Conservation (phyloP, 2,113 vertebrate genomes). For the Mandrillus leucophaeus region DNA sequence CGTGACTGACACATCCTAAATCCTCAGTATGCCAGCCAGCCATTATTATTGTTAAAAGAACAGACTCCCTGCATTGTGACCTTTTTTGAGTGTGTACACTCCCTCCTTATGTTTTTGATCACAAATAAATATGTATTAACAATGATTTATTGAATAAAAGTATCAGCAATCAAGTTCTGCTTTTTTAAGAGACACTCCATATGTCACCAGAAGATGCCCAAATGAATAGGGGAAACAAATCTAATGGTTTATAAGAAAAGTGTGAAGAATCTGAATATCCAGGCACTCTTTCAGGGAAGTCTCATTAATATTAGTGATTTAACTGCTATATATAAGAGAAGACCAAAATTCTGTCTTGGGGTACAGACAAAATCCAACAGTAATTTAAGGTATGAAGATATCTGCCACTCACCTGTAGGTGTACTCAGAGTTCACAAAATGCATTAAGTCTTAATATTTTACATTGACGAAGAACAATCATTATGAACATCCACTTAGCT, state of each 20-base stretch:
- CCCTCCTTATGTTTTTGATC: neutral
- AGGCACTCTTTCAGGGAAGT: neutral
- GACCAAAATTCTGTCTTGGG: neutral
- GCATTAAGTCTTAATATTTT: neutral
- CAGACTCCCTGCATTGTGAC: neutral
- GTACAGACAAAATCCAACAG: neutral
- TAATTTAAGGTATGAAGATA: neutral
- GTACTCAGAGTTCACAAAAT: neutral
- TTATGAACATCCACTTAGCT: neutral
- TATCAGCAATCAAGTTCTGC: neutral
- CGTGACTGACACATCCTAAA: constrained; percentile 34
- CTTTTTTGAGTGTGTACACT: neutral
- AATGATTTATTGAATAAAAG: neutral
- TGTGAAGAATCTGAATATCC: neutral
- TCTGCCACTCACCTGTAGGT: neutral
- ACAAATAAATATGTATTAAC: neutral
- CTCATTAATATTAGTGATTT: neutral
- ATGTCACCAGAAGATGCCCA: neutral
- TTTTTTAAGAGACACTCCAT: neutral
- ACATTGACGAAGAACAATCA: neutral
- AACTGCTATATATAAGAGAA: neutral
- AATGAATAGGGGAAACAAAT: neutral
- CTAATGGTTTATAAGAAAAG: neutral
- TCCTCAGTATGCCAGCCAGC: neutral
- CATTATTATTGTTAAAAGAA: neutral